phyloP scores from a whole-genome alignment of 2,797 vertebrate species.

The Sebastiscus albofasciatus region DNA sequence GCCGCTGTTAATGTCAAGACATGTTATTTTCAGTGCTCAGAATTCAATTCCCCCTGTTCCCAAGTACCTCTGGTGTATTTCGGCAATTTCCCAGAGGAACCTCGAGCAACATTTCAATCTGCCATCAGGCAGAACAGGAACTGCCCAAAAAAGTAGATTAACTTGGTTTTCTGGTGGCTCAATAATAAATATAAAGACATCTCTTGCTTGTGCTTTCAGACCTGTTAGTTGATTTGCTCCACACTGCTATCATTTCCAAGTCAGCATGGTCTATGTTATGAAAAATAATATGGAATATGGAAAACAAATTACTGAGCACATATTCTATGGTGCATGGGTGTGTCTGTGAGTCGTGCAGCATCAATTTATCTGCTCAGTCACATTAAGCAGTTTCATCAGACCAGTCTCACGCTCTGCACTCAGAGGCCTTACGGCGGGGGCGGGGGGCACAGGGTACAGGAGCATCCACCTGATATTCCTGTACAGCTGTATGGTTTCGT shows the following conservation, averaged over 20 bases:
- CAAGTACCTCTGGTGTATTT: constrained; percentile 64
- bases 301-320: background rate
- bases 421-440: constrained; percentile 18
- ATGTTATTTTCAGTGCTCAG: constrained; percentile 37
- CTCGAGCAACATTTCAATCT: constrained; percentile 45
- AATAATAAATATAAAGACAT: background rate
- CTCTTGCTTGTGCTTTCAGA: background rate
- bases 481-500: background rate
- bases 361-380: constrained; percentile 2
- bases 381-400: constrained; percentile 27
- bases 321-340: background rate
- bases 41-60: constrained; percentile 45
- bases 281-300: background rate
- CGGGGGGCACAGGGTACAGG: background rate
- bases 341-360: background rate
- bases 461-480: background rate
- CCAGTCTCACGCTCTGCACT: constrained; percentile 27
- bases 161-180: background rate
- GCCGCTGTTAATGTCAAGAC: constrained; percentile 17
- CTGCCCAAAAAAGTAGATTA: constrained; percentile 32
- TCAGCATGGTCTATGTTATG: no score
- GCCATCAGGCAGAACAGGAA: constrained; percentile 21
- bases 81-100: constrained; percentile 56
- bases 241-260: background rate
- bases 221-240: background rate